A percentile compares a stretch with the other conserved stretches of the same genome.
Evolutionary conservation across 1,140 invertebrate genomes (phyloP).

Genomic region (Procambarus virginalis): DNA sequence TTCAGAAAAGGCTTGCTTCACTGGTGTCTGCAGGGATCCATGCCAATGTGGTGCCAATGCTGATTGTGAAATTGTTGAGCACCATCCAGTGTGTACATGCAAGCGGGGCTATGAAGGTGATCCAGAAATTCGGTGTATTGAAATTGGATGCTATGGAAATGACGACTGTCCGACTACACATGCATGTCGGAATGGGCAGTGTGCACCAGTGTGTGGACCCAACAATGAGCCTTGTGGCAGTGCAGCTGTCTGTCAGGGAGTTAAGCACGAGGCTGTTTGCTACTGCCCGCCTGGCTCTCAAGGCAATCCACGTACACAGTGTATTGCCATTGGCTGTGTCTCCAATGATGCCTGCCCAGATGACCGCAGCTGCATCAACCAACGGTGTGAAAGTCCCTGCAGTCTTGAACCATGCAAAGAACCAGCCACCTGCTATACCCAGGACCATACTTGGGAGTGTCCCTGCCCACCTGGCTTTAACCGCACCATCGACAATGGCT

Average conservation of each 20-base stretch:
- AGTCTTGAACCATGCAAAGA: slow-evolving; percentile 82
- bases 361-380: slow-evolving; percentile 85
- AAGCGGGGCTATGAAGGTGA: slow-evolving; percentile 72
- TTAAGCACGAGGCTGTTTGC: slow-evolving; percentile 73
- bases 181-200: slow-evolving; percentile 85
- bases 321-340: slow-evolving; percentile 85
- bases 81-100: slow-evolving; percentile 73
- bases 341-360: slow-evolving; percentile 84
- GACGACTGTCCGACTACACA: slow-evolving; percentile 87
- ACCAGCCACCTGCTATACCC: slow-evolving; percentile 85
- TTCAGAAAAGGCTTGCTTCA: slow-evolving; percentile 72
- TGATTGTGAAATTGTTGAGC: slow-evolving; percentile 72
- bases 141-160: slow-evolving; percentile 83
- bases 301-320: slow-evolving; percentile 77
- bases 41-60: slow-evolving; percentile 73
- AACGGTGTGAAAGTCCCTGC: slow-evolving; percentile 87
- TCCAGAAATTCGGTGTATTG: slow-evolving; percentile 82
- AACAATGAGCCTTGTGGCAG: slow-evolving; percentile 72
- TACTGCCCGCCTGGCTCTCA: slow-evolving; percentile 79
- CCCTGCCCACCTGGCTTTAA: slow-evolving; percentile 86
- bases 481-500: slow-evolving; percentile 81
- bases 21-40: slow-evolving; percentile 72
- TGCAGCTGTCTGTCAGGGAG: slow-evolving; percentile 73
- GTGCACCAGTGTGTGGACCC: slow-evolving; percentile 79
- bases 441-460: slow-evolving; percentile 87